A percentile compares a stretch with the other conserved stretches of the same genome.
Evolutionary conservation across 2,888 invertebrate genomes (phyloP).

Genomic region (Sthenelais limicola): DNA sequence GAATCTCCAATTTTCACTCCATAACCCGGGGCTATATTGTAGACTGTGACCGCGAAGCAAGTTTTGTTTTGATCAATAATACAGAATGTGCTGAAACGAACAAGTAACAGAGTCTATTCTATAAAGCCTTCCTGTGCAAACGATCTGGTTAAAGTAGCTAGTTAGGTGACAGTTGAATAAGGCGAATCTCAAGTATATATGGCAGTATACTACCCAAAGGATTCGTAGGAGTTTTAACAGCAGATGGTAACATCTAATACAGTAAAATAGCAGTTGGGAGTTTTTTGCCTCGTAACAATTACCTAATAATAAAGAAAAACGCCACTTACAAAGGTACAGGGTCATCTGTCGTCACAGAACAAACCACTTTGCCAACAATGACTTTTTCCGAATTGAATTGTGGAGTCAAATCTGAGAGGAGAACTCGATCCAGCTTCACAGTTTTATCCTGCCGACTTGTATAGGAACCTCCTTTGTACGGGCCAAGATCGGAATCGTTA

Average conservation of each 20-base stretch:
- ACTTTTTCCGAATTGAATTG: constrained; percentile 81
- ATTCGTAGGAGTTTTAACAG: no score
- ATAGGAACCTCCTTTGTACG: constrained; percentile 78
- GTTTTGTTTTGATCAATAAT: constrained; percentile 82
- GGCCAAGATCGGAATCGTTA: constrained; percentile 77
- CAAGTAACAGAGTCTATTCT: not conserved
- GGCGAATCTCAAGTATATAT: no score
- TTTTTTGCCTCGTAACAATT: no score
- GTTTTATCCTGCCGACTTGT: constrained; percentile 74
- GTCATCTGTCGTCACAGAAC: constrained; percentile 83
- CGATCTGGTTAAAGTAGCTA: no score
- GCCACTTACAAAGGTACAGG: constrained; percentile 76
- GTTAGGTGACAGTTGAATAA: no score
- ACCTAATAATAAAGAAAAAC: not conserved
- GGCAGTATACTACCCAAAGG: no score
- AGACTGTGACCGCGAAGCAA: constrained; percentile 85
- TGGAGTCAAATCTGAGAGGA: constrained; percentile 76
- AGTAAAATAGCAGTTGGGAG: no score
- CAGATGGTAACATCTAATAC: no score
- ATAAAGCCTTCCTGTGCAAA: not conserved
- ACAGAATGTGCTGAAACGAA: constrained; percentile 82
- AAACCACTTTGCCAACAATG: constrained; percentile 84
- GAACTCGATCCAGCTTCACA: constrained; percentile 74
- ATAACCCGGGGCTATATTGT: constrained; percentile 86
- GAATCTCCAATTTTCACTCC: constrained; percentile 89